Evolutionary conservation across 2,888 invertebrate genomes (phyloP).

Genomic region (Eupsilia transversa): DNA sequence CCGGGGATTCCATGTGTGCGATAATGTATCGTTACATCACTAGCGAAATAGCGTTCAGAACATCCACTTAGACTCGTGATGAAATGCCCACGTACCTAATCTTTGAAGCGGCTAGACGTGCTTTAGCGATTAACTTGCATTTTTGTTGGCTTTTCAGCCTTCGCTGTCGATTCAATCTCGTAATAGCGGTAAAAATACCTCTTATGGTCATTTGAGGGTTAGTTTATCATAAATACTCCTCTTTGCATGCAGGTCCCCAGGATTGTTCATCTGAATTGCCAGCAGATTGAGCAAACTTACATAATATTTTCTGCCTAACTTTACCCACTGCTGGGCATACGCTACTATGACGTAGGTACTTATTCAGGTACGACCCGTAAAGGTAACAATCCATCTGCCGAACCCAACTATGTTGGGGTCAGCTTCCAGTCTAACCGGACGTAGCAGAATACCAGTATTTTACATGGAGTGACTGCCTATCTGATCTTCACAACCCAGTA

Average conservation of each 20-base stretch:
- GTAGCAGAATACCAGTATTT: too few species aligned
- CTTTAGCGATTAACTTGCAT: constrained; percentile 12
- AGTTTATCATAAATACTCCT: neutral
- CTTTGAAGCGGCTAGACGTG: constrained; percentile 3
- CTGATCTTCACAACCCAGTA: too few species aligned
- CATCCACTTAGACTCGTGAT: constrained; percentile 4
- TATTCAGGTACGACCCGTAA: too few species aligned
- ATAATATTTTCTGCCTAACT: neutral
- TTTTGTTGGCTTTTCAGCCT: neutral
- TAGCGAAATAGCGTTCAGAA: constrained; percentile 20
- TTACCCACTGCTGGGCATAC: neutral
- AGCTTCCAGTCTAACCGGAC: too few species aligned
- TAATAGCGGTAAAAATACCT: neutral
- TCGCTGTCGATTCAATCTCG: too few species aligned
- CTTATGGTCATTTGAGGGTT: neutral
- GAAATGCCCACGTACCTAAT: constrained; percentile 8
- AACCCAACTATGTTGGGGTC: too few species aligned
- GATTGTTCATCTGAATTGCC: neutral
- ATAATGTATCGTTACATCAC: constrained; percentile 50
- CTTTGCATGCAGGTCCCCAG: neutral
- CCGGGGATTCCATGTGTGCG: constrained; percentile 18
- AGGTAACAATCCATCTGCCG: too few species aligned
- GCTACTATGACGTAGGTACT: neutral
- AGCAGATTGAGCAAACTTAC: neutral
- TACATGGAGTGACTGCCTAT: too few species aligned